Evolutionary conservation across 1,140 invertebrate species (phyloP).

Genomic region (Solenopsis fugax): DNA sequence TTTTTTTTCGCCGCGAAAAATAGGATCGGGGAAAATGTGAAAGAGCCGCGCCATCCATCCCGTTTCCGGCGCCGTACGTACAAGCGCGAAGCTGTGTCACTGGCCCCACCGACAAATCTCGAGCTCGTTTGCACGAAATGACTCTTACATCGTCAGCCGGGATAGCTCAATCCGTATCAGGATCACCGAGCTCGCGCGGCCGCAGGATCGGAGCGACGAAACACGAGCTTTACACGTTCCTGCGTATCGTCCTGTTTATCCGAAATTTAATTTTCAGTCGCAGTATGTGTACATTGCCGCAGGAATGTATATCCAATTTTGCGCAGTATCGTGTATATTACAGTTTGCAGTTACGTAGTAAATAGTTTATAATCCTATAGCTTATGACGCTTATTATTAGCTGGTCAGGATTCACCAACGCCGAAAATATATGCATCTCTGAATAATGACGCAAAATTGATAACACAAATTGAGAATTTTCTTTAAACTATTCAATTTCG

Average conservation of each 20-base stretch:
- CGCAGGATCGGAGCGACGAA: slow-evolving; percentile 41
- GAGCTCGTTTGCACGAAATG: slow-evolving; percentile 62
- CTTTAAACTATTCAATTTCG: neutral
- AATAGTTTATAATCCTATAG: slow-evolving; percentile 56
- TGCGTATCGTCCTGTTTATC: slow-evolving; percentile 53
- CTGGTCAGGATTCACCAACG: neutral
- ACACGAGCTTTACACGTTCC: neutral
- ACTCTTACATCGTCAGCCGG: slow-evolving; percentile 69
- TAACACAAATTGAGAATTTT: neutral
- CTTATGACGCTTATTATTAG: slow-evolving; percentile 56
- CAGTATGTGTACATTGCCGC: slow-evolving; percentile 44
- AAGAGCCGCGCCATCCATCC: slow-evolving; percentile 69
- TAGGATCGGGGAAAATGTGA: slow-evolving; percentile 56
- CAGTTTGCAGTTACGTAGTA: slow-evolving; percentile 56
- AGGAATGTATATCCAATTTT: slow-evolving; percentile 57
- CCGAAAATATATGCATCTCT: neutral
- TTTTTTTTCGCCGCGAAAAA: slow-evolving; percentile 21
- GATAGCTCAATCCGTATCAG: slow-evolving; percentile 69
- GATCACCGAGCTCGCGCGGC: slow-evolving; percentile 41
- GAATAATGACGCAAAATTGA: slow-evolving; percentile 21
- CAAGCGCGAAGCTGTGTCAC: slow-evolving; percentile 9
- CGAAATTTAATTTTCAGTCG: slow-evolving; percentile 57
- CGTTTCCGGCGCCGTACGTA: slow-evolving; percentile 59
- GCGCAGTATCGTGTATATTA: slow-evolving; percentile 48
- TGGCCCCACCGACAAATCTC: slow-evolving; percentile 60